A percentile compares a stretch with the other conserved stretches of the same genome.
Evolutionary conservation across 2,888 invertebrate species (phyloP).

Genomic region (Periphyllus acericola): DNA sequence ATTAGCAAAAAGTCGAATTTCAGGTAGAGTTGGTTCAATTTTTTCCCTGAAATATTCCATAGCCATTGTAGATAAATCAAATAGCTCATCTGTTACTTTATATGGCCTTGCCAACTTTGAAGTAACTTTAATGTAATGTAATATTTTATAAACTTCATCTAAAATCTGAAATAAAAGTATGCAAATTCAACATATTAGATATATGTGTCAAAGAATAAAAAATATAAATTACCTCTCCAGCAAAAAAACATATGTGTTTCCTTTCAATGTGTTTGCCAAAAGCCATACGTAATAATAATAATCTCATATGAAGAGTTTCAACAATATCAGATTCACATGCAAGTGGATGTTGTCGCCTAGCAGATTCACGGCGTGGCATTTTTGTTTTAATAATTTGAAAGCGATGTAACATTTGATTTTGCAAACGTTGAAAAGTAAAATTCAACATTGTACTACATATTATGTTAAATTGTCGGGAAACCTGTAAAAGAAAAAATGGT

Average conservation of each 20-base stretch:
- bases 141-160: constrained; percentile 89
- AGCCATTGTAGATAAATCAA: constrained; percentile 95
- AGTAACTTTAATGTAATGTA: constrained; percentile 84
- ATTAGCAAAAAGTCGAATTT: constrained; percentile 86
- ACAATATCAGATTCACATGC: constrained; percentile 93
- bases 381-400: constrained; percentile 89
- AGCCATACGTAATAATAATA: constrained; percentile 91
- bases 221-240: constrained; percentile 79
- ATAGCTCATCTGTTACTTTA: constrained; percentile 92
- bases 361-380: constrained; percentile 92
- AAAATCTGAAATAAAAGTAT: constrained; percentile 75
- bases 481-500: constrained; percentile 70
- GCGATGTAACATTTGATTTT: constrained; percentile 81
- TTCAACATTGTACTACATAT: constrained; percentile 83
- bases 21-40: constrained; percentile 88
- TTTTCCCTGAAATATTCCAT: constrained; percentile 97
- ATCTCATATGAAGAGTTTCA: constrained; percentile 91
- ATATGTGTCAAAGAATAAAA: background rate
- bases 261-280: constrained; percentile 94
- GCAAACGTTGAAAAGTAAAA: constrained; percentile 85
- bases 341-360: constrained; percentile 87
- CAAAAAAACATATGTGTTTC: constrained; percentile 93
- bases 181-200: background rate
- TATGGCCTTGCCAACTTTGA: constrained; percentile 86
- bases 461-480: constrained; percentile 82